Conservation (phyloP, 2,797 vertebrate species). For the Glyptemys insculpta region DNA sequence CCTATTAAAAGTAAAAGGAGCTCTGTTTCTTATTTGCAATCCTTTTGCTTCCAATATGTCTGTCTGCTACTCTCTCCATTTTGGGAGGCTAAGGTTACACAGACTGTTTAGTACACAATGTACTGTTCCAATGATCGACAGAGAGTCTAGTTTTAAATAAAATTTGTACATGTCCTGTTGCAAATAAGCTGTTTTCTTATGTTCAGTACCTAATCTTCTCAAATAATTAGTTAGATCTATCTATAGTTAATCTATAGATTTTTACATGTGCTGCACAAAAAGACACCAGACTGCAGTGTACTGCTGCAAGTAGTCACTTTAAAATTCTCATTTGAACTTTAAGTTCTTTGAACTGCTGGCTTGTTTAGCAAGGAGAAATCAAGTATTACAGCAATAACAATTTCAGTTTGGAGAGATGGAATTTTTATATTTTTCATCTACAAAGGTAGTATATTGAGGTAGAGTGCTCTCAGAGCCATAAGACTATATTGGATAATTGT, state of each 20-base stretch:
- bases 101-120: neutral
- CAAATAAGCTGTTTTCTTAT: neutral
- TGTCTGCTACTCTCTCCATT: neutral
- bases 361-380: conserved; percentile 2
- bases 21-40: neutral
- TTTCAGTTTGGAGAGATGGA: neutral
- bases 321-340: conserved; percentile 43
- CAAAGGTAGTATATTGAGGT: neutral
- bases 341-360: conserved; percentile 17
- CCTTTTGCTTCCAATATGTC: neutral
- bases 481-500: neutral
- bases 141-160: neutral
- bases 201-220: neutral
- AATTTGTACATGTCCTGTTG: neutral
- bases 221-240: neutral
- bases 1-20: neutral
- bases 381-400: neutral
- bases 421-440: neutral
- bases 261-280: neutral
- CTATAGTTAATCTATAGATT: neutral
- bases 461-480: neutral
- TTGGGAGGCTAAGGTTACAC: neutral
- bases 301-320: neutral
- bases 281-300: neutral
- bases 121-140: neutral